phyloP scores from a whole-genome alignment of 2,888 invertebrate genomes.

The Rosalia funebris region DNA sequence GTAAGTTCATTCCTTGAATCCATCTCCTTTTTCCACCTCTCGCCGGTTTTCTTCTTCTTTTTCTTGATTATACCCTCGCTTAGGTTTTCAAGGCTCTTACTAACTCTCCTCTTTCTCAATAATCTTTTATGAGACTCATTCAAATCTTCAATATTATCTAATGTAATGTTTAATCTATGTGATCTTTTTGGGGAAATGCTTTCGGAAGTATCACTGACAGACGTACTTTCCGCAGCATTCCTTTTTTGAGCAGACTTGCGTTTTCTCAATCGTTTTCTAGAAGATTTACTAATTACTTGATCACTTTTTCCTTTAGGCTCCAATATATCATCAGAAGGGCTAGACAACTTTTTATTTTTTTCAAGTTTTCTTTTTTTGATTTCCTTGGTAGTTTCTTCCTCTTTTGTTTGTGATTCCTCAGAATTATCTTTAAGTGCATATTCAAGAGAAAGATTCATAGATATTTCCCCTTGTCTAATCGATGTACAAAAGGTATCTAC shows the following conservation, averaged over 20 bases:
- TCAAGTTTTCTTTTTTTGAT: not conserved
- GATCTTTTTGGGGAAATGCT: not conserved
- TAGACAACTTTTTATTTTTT: not conserved
- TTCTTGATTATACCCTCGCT: slow-evolving; percentile 3
- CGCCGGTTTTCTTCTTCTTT: slow-evolving; percentile 21
- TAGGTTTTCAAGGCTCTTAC: slow-evolving; percentile 31
- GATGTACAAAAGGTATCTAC: slow-evolving; percentile 54
- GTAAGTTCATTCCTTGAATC: too few relatives aligned
- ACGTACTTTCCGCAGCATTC: not conserved
- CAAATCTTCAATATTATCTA: slow-evolving; percentile 16
- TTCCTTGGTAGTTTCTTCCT: not conserved
- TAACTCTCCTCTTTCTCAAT: slow-evolving; percentile 26
- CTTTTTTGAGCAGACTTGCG: not conserved
- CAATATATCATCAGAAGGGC: not conserved
- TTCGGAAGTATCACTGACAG: not conserved
- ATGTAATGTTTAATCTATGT: slow-evolving; percentile 18
- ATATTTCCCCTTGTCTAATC: slow-evolving; percentile 46
- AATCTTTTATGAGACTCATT: not conserved
- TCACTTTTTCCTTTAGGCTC: not conserved
- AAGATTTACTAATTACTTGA: not conserved
- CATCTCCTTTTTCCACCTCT: slow-evolving; percentile 3
- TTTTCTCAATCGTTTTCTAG: not conserved
- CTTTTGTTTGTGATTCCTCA: not conserved
- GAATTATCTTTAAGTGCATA: slow-evolving; percentile 27
- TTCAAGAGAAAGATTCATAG: slow-evolving; percentile 54